These are phyloP conservation scores for Astropecten irregularis DNA, from an alignment of 53 echinoderm and acorn worm genomes.

Conservation along the genomic window DNA sequence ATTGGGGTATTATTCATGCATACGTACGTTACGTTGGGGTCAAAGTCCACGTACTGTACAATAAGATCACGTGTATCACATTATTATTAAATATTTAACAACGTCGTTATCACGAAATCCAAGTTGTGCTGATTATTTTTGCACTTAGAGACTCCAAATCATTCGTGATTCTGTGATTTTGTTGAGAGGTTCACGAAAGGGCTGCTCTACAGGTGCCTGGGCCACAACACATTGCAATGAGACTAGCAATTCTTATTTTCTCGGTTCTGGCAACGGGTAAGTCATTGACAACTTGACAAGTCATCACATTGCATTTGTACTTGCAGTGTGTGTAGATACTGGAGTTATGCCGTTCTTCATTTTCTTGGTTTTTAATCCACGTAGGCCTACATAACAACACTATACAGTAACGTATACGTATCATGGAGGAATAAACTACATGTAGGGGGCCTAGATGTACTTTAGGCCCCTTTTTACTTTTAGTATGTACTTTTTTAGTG, in stretches of 20 bases:
- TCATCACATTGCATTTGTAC: too few relatives aligned
- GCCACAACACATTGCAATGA: neutral
- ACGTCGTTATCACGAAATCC: neutral
- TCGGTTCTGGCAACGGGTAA: conserved; percentile 45
- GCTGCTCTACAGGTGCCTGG: too few relatives aligned
- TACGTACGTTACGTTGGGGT: neutral
- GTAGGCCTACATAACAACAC: neutral
- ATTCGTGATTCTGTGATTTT: neutral
- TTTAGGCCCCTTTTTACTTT: too few relatives aligned
- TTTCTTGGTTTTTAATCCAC: neutral
- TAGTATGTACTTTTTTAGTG: too few relatives aligned
- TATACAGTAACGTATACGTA: neutral
- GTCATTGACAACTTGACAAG: too few relatives aligned
- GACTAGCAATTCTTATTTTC: conserved; percentile 12
- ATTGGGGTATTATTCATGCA: neutral
- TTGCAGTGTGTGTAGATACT: too few relatives aligned
- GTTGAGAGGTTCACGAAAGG: too few relatives aligned
- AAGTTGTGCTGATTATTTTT: neutral
- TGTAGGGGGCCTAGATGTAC: neutral
- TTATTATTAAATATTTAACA: neutral
- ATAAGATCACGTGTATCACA: too few relatives aligned
- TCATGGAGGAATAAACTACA: neutral
- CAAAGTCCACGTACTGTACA: too few relatives aligned
- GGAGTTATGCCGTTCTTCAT: neutral
- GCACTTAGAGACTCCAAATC: neutral